phyloP scores from a whole-genome alignment of 2,113 vertebrate genomes.

The Eulacestoma nigropectus region DNA sequence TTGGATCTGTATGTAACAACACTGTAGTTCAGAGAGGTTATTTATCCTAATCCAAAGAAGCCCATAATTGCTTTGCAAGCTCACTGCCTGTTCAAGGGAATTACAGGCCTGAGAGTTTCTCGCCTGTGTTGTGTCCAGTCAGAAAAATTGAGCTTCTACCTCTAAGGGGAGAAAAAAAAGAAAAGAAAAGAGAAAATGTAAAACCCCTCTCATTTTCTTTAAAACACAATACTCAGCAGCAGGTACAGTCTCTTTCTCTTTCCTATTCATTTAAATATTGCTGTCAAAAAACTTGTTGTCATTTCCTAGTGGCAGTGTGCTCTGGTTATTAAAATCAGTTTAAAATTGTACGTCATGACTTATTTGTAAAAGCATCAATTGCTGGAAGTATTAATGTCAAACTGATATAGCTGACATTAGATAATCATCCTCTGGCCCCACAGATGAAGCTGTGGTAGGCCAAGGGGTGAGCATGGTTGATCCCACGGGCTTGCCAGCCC shows the following conservation, averaged over 20 bases:
- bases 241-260: background rate
- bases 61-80: constrained; percentile 37
- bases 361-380: constrained; percentile 33
- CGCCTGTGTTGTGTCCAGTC: background rate
- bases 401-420: background rate
- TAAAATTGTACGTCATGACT: constrained; percentile 1
- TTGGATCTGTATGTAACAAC: background rate
- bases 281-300: background rate
- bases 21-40: background rate
- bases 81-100: constrained; percentile 2
- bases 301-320: background rate
- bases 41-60: constrained; percentile 49
- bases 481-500: accelerated
- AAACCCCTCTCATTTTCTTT: background rate
- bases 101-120: constrained; percentile 16
- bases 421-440: background rate
- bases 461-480: accelerated
- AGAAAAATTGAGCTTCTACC: background rate
- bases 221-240: background rate
- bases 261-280: background rate
- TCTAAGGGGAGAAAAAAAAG: background rate
- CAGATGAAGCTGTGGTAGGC: background rate
- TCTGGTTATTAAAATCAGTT: constrained; percentile 19
- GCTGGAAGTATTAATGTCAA: background rate
- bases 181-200: background rate